phyloP scores from a whole-genome alignment of 2,888 invertebrate species.

The Drosophila mimica region DNA sequence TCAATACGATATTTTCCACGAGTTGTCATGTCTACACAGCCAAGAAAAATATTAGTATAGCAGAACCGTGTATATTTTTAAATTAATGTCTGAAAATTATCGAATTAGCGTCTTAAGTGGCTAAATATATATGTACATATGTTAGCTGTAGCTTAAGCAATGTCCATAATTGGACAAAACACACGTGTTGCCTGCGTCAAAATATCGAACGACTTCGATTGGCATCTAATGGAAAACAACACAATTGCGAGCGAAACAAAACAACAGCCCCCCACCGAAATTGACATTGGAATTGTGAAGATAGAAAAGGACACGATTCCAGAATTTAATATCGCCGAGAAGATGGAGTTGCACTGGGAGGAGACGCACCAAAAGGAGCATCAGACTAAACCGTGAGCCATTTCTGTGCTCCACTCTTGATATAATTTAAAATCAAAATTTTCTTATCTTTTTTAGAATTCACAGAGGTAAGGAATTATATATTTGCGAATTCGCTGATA shows the following conservation, averaged over 20 bases:
- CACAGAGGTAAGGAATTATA: constrained; percentile 21
- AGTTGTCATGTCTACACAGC: constrained; percentile 18
- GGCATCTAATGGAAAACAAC: constrained; percentile 23
- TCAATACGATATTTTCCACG: background rate
- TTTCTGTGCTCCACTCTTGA: too few relatives aligned
- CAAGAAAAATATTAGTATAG: constrained; percentile 3
- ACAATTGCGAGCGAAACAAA: constrained; percentile 1
- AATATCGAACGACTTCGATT: constrained; percentile 2
- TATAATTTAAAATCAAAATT: background rate
- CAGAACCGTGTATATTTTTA: constrained; percentile 11
- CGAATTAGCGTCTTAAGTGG: constrained; percentile 2
- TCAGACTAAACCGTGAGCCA: constrained; percentile 19
- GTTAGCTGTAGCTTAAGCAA: constrained; percentile 5
- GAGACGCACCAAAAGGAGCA: constrained; percentile 16
- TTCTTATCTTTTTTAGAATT: constrained; percentile 16
- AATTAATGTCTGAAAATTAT: constrained; percentile 11
- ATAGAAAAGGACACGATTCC: constrained; percentile 15
- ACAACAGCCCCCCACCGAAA: constrained; percentile 6
- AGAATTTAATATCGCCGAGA: constrained; percentile 16
- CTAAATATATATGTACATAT: constrained; percentile 2
- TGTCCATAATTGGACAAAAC: constrained; percentile 2
- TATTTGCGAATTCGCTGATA: background rate
- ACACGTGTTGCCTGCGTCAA: background rate
- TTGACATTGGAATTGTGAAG: constrained; percentile 36
- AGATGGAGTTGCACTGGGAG: constrained; percentile 33